Conservation (phyloP, 2,797 vertebrate species). For the Eupleurogrammus muticus region DNA sequence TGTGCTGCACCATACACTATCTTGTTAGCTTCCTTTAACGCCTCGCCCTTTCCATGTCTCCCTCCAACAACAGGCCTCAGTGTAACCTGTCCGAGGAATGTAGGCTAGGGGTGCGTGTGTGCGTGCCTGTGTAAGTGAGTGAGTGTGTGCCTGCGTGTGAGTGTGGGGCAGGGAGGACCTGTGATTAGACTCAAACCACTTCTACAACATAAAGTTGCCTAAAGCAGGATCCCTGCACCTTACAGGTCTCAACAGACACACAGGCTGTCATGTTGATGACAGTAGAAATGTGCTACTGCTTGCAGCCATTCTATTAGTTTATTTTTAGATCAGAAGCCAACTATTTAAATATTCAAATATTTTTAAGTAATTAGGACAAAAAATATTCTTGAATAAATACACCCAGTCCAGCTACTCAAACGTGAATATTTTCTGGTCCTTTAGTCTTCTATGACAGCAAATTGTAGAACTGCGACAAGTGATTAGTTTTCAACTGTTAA, state of each 20-base stretch:
- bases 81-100: constrained; percentile 63
- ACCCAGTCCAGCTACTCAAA: no score
- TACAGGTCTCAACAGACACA: constrained; percentile 9
- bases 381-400: no score
- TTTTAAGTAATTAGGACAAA: no score
- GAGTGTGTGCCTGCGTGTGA: neutral
- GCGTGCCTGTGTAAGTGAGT: neutral
- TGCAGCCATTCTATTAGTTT: no score
- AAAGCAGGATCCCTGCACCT: constrained; percentile 9
- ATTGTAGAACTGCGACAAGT: no score
- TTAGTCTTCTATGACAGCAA: no score
- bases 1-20: no score
- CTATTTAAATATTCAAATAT: no score
- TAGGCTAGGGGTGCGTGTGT: constrained; percentile 25
- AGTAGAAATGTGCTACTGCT: constrained; percentile 1
- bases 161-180: constrained; percentile 19
- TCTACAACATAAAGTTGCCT: constrained; percentile 51
- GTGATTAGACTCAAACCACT: constrained; percentile 66
- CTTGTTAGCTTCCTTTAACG: constrained; percentile 11
- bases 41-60: constrained; percentile 22
- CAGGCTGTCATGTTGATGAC: neutral
- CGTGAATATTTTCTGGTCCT: no score
- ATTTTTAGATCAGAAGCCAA: no score
- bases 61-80: constrained; percentile 50
- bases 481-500: no score